Percentiles rank a stretch among this genome's conserved stretches.
These are phyloP conservation scores for Nipponia nippon DNA, from an alignment of 2,113 vertebrate genomes.

Conservation along the genomic window DNA sequence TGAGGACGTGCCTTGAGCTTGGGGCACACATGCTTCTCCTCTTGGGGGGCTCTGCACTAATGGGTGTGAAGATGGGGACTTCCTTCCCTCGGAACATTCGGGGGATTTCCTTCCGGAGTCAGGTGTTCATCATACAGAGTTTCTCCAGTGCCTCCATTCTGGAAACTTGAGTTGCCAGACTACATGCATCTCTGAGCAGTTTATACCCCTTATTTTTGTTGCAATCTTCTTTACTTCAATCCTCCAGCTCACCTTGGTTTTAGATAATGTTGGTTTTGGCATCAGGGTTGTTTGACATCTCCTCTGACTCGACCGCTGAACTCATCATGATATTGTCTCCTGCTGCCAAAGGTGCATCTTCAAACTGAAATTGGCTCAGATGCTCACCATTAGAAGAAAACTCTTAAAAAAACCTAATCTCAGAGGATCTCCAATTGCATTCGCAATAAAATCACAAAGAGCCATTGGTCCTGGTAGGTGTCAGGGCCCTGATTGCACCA, in stretches of 20 bases:
- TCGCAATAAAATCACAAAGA: background rate
- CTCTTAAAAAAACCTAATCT: background rate
- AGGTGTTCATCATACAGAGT: background rate
- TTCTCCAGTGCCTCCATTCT: background rate
- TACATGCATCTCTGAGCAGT: background rate
- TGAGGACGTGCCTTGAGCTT: background rate
- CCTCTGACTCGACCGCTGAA: background rate
- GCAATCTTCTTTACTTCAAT: background rate
- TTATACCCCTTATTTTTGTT: background rate
- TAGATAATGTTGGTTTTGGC: background rate
- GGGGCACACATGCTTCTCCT: rapidly evolving
- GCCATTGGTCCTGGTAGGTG: background rate
- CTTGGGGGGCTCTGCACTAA: rapidly evolving
- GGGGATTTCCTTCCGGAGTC: background rate
- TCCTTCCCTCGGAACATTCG: background rate
- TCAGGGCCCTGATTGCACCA: background rate
- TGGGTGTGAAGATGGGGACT: rapidly evolving
- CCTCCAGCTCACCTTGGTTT: background rate
- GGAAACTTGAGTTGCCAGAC: background rate
- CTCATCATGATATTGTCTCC: background rate
- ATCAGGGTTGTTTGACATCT: background rate
- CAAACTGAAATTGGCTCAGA: background rate
- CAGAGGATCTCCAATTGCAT: background rate
- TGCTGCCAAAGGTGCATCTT: background rate
- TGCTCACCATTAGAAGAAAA: background rate